phyloP scores from a whole-genome alignment of 2,113 vertebrate genomes.

The Ellobius talpinus region DNA sequence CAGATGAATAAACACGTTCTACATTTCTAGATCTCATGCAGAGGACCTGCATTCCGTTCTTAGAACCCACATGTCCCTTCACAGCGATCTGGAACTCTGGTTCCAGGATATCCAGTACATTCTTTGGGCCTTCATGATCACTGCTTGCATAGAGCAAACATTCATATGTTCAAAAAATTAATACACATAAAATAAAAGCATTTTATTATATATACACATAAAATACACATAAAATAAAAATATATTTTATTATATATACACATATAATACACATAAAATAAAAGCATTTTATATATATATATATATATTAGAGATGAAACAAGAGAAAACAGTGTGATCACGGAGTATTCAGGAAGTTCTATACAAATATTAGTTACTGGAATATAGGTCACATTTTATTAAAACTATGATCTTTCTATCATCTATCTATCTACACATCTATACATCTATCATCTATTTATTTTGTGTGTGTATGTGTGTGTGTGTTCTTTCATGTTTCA shows the following conservation, averaged over 20 bases:
- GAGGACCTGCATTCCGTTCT: rapidly evolving
- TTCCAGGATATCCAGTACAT: neutral
- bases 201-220: neutral
- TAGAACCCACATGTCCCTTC: neutral
- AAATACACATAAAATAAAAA: neutral
- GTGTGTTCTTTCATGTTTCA: neutral
- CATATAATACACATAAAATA: neutral
- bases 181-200: neutral
- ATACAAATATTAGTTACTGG: neutral
- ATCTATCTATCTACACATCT: neutral
- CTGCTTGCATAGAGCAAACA: neutral
- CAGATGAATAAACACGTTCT: neutral
- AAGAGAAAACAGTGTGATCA: neutral
- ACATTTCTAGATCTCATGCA: neutral
- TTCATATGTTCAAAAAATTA: no score
- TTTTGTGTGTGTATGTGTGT: neutral
- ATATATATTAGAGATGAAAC: neutral
- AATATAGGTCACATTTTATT: neutral
- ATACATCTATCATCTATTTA: neutral
- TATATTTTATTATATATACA: neutral
- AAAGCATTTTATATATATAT: neutral
- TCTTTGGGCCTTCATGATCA: no score
- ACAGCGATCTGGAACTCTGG: neutral
- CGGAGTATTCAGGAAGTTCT: neutral
- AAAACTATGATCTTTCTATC: neutral